Conservation (phyloP, 2,888 invertebrate species). For the Protonemura montana region DNA sequence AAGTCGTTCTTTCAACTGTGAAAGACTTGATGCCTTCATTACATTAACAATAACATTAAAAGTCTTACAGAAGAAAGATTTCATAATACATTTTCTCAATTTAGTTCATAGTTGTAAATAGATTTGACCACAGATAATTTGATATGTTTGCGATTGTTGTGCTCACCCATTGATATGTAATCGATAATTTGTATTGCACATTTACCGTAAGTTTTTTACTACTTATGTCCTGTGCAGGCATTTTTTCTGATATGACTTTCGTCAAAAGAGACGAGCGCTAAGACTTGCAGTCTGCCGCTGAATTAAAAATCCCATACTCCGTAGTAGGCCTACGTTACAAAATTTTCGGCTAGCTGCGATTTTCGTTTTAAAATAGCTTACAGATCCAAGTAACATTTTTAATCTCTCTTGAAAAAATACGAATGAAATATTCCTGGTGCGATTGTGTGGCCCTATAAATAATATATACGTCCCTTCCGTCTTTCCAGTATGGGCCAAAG, state of each 20-base stretch:
- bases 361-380: not conserved
- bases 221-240: not conserved
- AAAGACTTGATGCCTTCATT: not conserved
- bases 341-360: not conserved
- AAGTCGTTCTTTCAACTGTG: not conserved
- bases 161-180: slow-evolving; percentile 22
- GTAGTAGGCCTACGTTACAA: not conserved
- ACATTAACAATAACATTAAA: not conserved
- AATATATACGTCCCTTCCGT: not conserved
- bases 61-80: slow-evolving; percentile 12
- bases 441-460: not conserved
- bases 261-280: not conserved
- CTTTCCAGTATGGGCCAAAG: not conserved
- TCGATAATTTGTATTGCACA: not conserved
- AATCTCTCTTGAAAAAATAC: slow-evolving; percentile 4
- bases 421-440: slow-evolving; percentile 7
- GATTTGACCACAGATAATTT: slow-evolving; percentile 17
- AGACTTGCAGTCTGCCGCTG: not conserved
- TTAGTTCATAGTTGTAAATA: slow-evolving; percentile 12
- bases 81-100: not conserved
- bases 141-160: slow-evolving; percentile 38
- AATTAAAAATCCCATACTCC: not conserved
- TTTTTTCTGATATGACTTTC: not conserved
- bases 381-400: not conserved
- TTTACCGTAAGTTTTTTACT: not conserved